These are phyloP conservation scores for Prionace glauca DNA, from an alignment of 2,797 vertebrate genomes.

Conservation along the genomic window DNA sequence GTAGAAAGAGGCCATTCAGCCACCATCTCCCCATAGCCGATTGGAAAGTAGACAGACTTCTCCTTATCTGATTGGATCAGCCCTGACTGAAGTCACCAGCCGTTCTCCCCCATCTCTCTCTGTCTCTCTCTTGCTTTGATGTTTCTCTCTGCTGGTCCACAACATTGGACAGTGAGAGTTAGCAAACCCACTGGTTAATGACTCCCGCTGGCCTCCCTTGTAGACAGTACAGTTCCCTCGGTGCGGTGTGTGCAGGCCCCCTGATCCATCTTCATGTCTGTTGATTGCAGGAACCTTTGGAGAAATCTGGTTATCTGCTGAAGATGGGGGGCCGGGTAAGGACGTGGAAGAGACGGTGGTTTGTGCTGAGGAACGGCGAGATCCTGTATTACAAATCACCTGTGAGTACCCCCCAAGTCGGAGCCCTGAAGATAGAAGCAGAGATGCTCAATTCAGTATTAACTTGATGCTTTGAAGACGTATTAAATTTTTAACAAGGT, in stretches of 20 bases:
- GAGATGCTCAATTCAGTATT: too few species aligned
- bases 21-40: not conserved
- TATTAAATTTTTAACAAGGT: too few species aligned
- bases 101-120: too few species aligned
- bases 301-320: conserved; percentile 89
- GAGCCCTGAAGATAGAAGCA: not conserved
- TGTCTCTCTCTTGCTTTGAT: not conserved
- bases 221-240: not conserved
- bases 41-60: too few species aligned
- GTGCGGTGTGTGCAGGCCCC: not conserved
- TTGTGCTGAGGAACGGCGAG: conserved; percentile 85
- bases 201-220: conserved; percentile 36
- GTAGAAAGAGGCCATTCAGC: too few species aligned
- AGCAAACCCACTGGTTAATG: not conserved
- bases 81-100: too few species aligned
- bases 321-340: conserved; percentile 90
- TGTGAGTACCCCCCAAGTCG: conserved; percentile 59
- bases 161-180: not conserved
- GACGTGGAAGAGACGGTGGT: conserved; percentile 92
- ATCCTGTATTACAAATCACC: conserved; percentile 93
- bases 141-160: not conserved
- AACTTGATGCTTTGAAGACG: not conserved
- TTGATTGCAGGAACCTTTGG: conserved; percentile 69
- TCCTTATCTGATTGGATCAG: too few species aligned
- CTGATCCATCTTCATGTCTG: not conserved